Evolutionary conservation across 2,797 vertebrate genomes (phyloP).

Genomic region (Danio kyathit): DNA sequence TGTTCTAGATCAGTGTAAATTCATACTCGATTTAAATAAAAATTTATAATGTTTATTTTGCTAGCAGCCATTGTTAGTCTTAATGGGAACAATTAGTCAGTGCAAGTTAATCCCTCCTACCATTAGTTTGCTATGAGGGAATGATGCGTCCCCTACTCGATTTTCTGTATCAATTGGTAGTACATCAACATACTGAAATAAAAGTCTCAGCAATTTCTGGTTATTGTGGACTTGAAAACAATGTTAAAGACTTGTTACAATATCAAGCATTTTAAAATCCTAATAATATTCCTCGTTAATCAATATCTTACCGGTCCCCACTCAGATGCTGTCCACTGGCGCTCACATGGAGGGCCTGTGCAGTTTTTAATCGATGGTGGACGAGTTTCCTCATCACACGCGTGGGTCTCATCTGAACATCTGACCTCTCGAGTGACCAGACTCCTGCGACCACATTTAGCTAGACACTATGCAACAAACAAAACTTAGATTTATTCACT

Average conservation of each 20-base stretch:
- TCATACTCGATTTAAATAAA: too few species aligned
- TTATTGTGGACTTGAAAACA: background rate
- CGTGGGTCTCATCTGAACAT: constrained; percentile 89
- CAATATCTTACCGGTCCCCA: constrained; percentile 90
- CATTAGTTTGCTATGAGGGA: too few species aligned
- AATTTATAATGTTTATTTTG: too few species aligned
- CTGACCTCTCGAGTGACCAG: constrained; percentile 92
- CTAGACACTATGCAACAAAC: constrained; percentile 83
- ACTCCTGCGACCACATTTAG: constrained; percentile 87
- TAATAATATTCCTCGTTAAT: background rate
- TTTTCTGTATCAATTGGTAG: too few species aligned
- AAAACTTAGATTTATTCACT: background rate
- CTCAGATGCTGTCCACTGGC: constrained; percentile 96
- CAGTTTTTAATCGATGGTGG: constrained; percentile 89
- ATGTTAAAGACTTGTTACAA: background rate
- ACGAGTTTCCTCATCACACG: constrained; percentile 84
- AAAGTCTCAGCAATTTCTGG: too few species aligned
- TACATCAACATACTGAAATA: too few species aligned
- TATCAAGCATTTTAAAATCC: constrained; percentile 15
- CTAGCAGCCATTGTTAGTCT: too few species aligned
- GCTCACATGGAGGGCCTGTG: constrained; percentile 91
- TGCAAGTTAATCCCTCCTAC: too few species aligned
- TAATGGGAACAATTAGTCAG: too few species aligned
- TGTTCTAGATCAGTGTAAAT: too few species aligned
- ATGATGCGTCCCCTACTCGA: too few species aligned